Evolutionary conservation across 1,140 invertebrate species (phyloP).

Genomic region (Diachasma alloeum): DNA sequence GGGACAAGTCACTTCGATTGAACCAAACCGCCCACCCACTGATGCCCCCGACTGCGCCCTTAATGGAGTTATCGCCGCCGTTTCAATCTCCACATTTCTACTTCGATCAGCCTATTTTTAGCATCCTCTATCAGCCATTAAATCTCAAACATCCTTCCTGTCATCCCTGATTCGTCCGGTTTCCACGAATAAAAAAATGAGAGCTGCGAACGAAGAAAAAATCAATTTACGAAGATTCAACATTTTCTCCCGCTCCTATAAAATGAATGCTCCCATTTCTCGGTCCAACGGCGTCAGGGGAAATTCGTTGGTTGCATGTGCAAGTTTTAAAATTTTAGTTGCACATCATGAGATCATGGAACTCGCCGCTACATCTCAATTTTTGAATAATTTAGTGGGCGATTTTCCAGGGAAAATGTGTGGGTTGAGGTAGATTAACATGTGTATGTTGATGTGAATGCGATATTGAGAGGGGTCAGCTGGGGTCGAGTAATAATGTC

Average conservation of each 20-base stretch:
- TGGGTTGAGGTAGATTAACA: neutral
- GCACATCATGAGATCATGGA: neutral
- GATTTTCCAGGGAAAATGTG: neutral
- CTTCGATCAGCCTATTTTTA: neutral
- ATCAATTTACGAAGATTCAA: neutral
- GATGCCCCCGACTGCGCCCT: neutral
- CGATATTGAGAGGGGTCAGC: neutral
- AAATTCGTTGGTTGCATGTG: neutral
- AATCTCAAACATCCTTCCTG: constrained; percentile 1
- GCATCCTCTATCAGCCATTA: neutral
- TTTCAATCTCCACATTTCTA: neutral
- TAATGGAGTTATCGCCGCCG: neutral
- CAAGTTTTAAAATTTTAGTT: neutral
- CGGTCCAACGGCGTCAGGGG: neutral
- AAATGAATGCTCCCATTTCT: neutral
- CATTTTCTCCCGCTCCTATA: neutral
- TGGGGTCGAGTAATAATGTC: neutral
- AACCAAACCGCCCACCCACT: neutral
- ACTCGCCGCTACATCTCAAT: neutral
- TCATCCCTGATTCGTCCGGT: neutral
- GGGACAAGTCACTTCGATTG: neutral
- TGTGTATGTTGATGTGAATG: neutral
- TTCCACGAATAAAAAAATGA: neutral
- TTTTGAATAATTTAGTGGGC: neutral
- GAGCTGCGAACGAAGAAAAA: neutral